Evolutionary conservation across 2,113 vertebrate genomes (phyloP).

Genomic region (Ramphastos sulfuratus): DNA sequence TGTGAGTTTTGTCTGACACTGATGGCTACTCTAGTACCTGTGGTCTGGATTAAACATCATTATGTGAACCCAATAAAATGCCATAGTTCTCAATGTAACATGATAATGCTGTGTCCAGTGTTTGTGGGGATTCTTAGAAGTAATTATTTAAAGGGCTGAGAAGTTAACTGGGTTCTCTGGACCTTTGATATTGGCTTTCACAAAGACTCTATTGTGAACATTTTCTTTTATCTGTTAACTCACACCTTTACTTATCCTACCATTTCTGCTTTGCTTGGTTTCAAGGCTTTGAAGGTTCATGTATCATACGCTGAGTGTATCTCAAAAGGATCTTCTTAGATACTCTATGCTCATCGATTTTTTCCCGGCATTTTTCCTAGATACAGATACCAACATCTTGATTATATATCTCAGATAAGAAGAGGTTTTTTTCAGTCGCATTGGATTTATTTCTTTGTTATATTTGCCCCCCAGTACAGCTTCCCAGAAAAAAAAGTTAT

Average conservation of each 20-base stretch:
- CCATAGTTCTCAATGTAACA: not conserved
- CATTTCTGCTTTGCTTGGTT: not conserved
- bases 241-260: not conserved
- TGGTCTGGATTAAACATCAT: not conserved
- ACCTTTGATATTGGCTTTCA: not conserved
- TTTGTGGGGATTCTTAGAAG: not conserved
- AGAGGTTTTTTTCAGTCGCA: too few relatives aligned
- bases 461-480: too few relatives aligned
- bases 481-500: too few relatives aligned
- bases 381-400: too few relatives aligned
- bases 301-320: not conserved
- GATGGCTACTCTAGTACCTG: not conserved
- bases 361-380: not conserved
- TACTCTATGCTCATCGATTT: not conserved
- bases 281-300: not conserved
- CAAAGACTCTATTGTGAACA: not conserved
- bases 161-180: not conserved
- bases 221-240: not conserved
- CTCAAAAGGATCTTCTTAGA: not conserved
- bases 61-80: not conserved
- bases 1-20: not conserved
- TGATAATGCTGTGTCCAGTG: not conserved
- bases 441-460: too few relatives aligned
- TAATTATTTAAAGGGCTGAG: not conserved
- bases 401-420: too few relatives aligned